These are phyloP conservation scores for Hippoglossus stenolepis DNA, from an alignment of 2,113 vertebrate genomes.

Conservation along the genomic window DNA sequence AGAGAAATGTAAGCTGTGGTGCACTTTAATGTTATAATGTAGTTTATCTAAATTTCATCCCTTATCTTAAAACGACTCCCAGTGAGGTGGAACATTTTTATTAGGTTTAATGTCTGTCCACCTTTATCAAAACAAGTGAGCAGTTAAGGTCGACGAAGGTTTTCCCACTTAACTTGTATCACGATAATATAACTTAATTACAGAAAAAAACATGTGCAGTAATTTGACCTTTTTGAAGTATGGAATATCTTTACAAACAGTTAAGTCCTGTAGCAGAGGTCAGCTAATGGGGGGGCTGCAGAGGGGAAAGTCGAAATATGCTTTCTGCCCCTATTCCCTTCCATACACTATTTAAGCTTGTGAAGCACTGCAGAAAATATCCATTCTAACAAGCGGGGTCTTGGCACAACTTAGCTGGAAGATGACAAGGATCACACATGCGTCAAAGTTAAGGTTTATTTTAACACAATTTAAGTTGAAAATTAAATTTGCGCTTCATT, in stretches of 20 bases:
- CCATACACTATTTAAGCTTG: neutral
- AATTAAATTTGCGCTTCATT: too few species aligned
- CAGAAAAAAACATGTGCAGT: constrained; percentile 7
- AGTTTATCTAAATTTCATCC: too few species aligned
- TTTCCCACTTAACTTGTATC: neutral
- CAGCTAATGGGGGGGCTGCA: constrained; percentile 2
- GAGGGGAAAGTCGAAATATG: neutral
- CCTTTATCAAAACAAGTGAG: constrained; percentile 26
- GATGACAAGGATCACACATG: neutral
- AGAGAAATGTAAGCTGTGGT: too few species aligned
- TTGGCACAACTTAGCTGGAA: neutral
- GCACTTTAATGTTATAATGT: too few species aligned
- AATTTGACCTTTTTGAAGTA: neutral
- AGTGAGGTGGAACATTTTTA: neutral
- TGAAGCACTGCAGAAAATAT: constrained; percentile 31
- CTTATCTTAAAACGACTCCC: neutral
- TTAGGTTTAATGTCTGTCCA: constrained; percentile 21
- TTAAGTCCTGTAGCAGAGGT: constrained; percentile 20
- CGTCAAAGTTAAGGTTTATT: neutral
- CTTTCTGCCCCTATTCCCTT: constrained; percentile 19
- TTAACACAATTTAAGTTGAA: neutral
- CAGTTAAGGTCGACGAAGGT: constrained; percentile 18
- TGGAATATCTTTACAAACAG: constrained; percentile 9
- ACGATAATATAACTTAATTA: constrained; percentile 15
- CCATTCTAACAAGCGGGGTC: neutral